Conservation (phyloP, 2,113 vertebrate species). For the Pontoporia blainvillei region DNA sequence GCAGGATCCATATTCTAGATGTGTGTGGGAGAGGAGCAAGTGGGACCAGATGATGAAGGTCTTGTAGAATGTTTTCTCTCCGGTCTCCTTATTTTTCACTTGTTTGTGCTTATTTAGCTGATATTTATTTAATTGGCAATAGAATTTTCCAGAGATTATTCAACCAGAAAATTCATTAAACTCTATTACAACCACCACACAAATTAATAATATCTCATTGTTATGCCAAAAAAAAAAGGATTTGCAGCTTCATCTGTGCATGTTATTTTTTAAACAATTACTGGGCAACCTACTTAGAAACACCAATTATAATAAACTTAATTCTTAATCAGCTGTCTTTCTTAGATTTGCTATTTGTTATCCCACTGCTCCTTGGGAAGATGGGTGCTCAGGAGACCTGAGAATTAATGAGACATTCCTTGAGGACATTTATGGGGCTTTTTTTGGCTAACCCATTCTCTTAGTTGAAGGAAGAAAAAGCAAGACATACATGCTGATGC, state of each 20-base stretch:
- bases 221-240: not conserved
- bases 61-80: not conserved
- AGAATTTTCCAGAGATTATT: conserved; percentile 55
- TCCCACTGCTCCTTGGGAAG: not conserved
- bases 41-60: not conserved
- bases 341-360: conserved; percentile 24
- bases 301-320: conserved; percentile 35
- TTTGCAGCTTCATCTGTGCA: not conserved
- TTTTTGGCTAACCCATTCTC: not conserved
- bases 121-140: conserved; percentile 53
- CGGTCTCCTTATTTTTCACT: not conserved
- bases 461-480: conserved; percentile 36
- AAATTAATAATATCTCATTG: conserved; percentile 57
- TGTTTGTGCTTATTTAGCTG: conserved; percentile 41
- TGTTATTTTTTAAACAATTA: conserved; percentile 6
- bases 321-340: conserved; percentile 46
- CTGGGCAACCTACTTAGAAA: conserved; percentile 4
- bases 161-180: conserved; percentile 62
- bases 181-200: not conserved
- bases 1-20: accelerated
- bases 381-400: not conserved
- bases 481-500: conserved; percentile 2
- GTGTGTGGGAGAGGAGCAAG: not conserved
- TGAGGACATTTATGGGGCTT: not conserved
- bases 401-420: conserved; percentile 50